A percentile compares a stretch with the other conserved stretches of the same genome.
These are phyloP conservation scores for Petromus typicus DNA, from an alignment of 2,113 vertebrate species.

Conservation along the genomic window DNA sequence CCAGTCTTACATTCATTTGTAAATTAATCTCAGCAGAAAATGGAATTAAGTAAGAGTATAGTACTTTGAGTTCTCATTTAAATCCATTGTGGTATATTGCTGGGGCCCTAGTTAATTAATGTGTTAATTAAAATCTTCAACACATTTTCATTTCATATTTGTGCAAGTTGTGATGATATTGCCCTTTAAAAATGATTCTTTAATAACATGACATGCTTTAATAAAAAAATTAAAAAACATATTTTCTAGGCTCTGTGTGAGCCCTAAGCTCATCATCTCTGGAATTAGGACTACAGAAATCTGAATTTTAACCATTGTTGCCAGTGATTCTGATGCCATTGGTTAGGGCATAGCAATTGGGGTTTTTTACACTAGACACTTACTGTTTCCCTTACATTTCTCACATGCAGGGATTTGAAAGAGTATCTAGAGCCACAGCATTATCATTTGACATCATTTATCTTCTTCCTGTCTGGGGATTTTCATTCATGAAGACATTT, in stretches of 20 bases:
- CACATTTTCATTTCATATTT: constrained; percentile 28
- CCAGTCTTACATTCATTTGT: not conserved
- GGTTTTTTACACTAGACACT: not conserved
- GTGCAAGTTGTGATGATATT: not conserved
- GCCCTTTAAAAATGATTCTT: constrained; percentile 33
- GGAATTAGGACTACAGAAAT: not conserved
- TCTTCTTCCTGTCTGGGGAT: constrained; percentile 38
- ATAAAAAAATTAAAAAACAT: not conserved
- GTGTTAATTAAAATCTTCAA: not conserved
- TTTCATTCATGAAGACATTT: constrained; percentile 37
- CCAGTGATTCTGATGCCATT: not conserved
- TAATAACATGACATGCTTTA: not conserved
- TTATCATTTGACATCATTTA: not conserved
- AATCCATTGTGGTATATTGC: not conserved
- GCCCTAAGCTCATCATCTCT: not conserved
- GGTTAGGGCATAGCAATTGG: not conserved
- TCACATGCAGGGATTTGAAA: not conserved
- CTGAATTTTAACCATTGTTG: not conserved
- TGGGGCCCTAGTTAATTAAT: not conserved
- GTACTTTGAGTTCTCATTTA: not conserved
- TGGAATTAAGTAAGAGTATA: not conserved
- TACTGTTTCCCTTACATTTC: not conserved
- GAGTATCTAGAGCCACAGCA: not conserved
- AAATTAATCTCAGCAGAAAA: not conserved
- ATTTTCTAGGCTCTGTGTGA: not conserved